Evolutionary conservation across 2,113 vertebrate species (phyloP).

Genomic region (Passer montanus): DNA sequence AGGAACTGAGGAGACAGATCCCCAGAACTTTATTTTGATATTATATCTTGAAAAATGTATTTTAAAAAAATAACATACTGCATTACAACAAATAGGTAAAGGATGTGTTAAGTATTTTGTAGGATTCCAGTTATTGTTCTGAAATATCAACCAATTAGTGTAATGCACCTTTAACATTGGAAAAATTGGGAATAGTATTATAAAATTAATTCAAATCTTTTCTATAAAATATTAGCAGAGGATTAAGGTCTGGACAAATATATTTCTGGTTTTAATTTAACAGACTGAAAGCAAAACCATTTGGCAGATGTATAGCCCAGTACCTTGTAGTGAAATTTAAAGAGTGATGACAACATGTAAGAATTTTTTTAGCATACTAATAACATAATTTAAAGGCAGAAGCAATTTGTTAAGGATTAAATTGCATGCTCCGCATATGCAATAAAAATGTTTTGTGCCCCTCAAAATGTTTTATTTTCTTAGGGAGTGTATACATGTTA

Average conservation of each 20-base stretch:
- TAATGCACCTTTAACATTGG: neutral
- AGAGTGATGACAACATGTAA: constrained; percentile 17
- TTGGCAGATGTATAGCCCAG: neutral
- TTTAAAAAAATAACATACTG: neutral
- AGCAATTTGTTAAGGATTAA: constrained; percentile 1
- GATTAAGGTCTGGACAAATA: constrained; percentile 16
- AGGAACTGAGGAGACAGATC: neutral
- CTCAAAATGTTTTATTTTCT: constrained; percentile 41
- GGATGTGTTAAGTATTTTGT: neutral
- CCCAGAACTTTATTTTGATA: neutral
- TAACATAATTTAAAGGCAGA: constrained; percentile 20
- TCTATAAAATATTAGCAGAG: neutral
- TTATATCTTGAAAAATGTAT: neutral
- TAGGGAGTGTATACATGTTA: neutral
- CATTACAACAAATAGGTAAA: neutral
- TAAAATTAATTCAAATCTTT: neutral
- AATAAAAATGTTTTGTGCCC: neutral
- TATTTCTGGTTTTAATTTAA: constrained; percentile 23
- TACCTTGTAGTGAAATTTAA: constrained; percentile 23
- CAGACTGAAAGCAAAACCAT: constrained; percentile 29
- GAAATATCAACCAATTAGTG: neutral
- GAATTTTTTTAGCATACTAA: neutral
- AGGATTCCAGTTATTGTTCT: neutral
- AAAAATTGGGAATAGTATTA: neutral
- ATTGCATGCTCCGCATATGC: neutral